Percentiles rank a stretch among this genome's conserved stretches.
Conservation (phyloP, 2,113 vertebrate genomes). For the Pontoporia blainvillei region DNA sequence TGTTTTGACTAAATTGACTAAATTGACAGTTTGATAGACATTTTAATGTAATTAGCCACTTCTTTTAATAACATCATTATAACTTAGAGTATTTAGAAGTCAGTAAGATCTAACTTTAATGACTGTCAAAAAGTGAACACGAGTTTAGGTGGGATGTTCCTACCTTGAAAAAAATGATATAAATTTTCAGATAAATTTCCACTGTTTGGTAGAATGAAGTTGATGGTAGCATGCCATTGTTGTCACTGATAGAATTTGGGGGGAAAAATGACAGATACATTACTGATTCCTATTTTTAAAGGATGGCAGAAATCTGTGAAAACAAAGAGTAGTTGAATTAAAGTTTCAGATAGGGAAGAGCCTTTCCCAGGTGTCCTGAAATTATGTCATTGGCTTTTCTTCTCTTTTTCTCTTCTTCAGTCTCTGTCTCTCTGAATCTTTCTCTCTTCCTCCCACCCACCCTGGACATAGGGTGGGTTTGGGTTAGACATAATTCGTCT, state of each 20-base stretch:
- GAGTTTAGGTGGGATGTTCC: neutral
- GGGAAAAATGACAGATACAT: neutral
- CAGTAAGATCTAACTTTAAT: neutral
- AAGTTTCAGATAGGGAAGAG: neutral
- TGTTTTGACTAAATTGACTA: neutral
- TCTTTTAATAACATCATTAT: neutral
- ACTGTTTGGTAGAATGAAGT: neutral
- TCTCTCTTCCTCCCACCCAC: too few species aligned
- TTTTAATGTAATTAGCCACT: neutral
- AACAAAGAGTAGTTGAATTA: neutral
- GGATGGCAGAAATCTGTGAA: neutral
- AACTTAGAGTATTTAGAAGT: neutral
- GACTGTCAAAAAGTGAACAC: neutral
- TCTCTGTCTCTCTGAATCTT: neutral
- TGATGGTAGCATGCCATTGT: neutral
- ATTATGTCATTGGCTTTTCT: neutral
- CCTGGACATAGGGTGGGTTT: neutral
- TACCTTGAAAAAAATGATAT: neutral
- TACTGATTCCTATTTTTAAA: neutral
- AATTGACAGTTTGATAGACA: neutral
- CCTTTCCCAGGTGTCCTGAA: neutral
- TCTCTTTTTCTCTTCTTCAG: neutral
- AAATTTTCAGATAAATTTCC: neutral
- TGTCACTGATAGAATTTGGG: neutral
- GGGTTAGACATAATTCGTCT: neutral